Evolutionary conservation across 2,113 vertebrate species (phyloP).

Genomic region (Centropus unirufus): DNA sequence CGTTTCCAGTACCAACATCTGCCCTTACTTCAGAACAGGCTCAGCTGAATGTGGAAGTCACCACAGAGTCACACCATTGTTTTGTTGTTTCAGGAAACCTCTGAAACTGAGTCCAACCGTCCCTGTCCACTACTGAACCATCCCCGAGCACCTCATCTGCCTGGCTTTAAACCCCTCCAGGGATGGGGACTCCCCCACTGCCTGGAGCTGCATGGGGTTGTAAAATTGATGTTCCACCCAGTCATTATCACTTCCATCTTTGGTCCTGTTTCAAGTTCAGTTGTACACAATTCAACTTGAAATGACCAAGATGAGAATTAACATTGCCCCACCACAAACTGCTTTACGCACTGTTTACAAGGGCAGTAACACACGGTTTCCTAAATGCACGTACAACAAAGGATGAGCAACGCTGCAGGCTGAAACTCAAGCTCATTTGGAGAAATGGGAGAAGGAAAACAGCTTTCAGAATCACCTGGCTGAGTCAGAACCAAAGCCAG

Average conservation of each 20-base stretch:
- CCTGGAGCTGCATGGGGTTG: too few species aligned
- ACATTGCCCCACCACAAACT: neutral
- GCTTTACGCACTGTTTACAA: neutral
- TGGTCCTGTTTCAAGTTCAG: neutral
- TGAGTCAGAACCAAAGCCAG: neutral
- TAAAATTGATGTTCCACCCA: too few species aligned
- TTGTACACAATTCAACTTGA: rapidly evolving
- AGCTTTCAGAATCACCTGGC: neutral
- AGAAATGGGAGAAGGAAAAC: neutral
- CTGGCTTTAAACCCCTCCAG: too few species aligned
- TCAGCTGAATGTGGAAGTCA: too few species aligned
- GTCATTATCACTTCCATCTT: neutral
- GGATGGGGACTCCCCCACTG: too few species aligned
- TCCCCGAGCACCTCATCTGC: too few species aligned
- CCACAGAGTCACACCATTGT: too few species aligned
- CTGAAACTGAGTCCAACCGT: too few species aligned
- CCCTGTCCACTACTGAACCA: too few species aligned
- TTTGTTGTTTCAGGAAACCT: too few species aligned
- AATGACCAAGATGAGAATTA: neutral
- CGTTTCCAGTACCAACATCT: too few species aligned
- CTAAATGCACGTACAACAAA: rapidly evolving
- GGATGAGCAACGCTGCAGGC: neutral
- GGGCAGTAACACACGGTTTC: neutral
- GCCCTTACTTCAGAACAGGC: too few species aligned
- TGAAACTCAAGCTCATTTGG: neutral